Conservation (phyloP, 2,113 vertebrate species). For the Erpornis zantholeuca region DNA sequence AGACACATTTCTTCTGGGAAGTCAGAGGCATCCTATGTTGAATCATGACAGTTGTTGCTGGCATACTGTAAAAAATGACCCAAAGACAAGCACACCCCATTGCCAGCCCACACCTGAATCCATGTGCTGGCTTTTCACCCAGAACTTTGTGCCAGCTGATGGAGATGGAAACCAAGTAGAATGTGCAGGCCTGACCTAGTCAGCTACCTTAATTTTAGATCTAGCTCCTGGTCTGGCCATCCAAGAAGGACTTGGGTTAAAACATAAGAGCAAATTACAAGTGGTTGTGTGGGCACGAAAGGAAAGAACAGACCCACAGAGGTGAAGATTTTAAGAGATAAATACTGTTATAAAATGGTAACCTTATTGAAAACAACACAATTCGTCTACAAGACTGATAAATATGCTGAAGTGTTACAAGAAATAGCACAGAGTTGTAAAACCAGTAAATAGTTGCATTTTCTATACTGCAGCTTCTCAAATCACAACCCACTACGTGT, state of each 20-base stretch:
- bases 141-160: background rate
- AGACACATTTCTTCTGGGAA: background rate
- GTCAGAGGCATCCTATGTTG: background rate
- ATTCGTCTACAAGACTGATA: background rate
- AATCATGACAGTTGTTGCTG: background rate
- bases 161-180: background rate
- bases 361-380: background rate
- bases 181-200: background rate
- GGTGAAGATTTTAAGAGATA: background rate
- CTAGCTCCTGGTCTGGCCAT: background rate
- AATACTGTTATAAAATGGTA: background rate
- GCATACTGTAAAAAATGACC: background rate
- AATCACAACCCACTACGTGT: background rate
- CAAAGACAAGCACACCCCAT: background rate
- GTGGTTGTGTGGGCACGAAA: background rate
- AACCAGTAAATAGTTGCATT: constrained; percentile 13
- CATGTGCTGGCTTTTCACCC: background rate
- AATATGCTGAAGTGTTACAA: constrained; percentile 31
- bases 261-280: background rate
- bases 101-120: background rate
- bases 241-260: background rate
- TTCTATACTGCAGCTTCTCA: background rate
- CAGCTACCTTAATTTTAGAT: background rate
- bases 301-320: background rate
- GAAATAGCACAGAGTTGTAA: constrained; percentile 44